Percentiles rank a stretch among this genome's conserved stretches.
phyloP scores from a whole-genome alignment of 2,888 invertebrate genomes.

The Netelia inedita region DNA sequence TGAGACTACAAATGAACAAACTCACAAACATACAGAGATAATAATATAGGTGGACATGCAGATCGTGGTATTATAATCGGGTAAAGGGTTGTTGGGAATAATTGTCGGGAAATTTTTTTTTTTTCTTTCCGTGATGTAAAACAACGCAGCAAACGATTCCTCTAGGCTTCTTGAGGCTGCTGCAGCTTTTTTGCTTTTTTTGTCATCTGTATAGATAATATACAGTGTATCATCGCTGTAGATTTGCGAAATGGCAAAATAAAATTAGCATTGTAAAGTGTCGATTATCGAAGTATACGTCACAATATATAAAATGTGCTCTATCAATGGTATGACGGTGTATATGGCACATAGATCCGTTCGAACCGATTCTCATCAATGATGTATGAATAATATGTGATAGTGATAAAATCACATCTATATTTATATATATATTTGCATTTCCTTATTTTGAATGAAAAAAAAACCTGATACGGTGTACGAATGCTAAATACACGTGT shows the following conservation, averaged over 20 bases:
- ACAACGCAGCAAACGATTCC: conserved; percentile 73
- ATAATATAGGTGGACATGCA: conserved; percentile 77
- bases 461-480: conserved; percentile 36
- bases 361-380: conserved; percentile 4
- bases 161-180: conserved; percentile 68
- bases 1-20: conserved; percentile 80
- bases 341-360: conserved; percentile 1
- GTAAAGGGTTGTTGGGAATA: conserved; percentile 53
- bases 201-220: conserved; percentile 17
- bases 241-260: conserved; percentile 20
- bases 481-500: conserved; percentile 56
- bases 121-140: conserved; percentile 37
- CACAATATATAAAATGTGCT: conserved; percentile 31
- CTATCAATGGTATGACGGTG: conserved; percentile 18
- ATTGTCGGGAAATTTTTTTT: conserved; percentile 20
- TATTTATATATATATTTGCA: conserved; percentile 22
- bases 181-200: conserved; percentile 65
- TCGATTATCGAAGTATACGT: conserved; percentile 3
- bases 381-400: conserved; percentile 18
- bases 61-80: conserved; percentile 70
- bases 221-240: conserved; percentile 6
- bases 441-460: conserved; percentile 7
- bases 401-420: conserved; percentile 17
- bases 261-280: conserved; percentile 1
- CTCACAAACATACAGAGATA: conserved; percentile 79